A percentile compares a stretch with the other conserved stretches of the same genome.
Conservation (phyloP, 2,113 vertebrate genomes). For the Podiceps cristatus region DNA sequence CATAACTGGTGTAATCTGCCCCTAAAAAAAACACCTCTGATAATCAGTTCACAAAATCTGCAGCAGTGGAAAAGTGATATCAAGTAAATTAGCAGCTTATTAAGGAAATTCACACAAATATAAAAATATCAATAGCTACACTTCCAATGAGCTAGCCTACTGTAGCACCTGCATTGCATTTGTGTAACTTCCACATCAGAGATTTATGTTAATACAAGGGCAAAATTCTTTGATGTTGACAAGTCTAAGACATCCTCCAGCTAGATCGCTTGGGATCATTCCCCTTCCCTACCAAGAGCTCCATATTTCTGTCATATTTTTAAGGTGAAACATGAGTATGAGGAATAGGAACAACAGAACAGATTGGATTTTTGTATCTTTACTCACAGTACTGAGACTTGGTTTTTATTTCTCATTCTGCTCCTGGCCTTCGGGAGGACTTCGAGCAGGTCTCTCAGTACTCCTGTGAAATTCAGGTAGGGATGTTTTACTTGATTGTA, state of each 20-base stretch:
- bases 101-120: background rate
- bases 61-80: background rate
- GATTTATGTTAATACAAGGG: background rate
- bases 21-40: background rate
- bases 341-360: background rate
- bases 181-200: background rate
- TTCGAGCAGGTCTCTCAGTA: background rate
- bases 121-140: background rate
- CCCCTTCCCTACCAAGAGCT: background rate
- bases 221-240: conserved; percentile 12
- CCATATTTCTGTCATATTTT: background rate
- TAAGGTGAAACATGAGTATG: background rate
- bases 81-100: background rate
- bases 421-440: background rate
- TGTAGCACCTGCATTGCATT: background rate
- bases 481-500: background rate
- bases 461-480: background rate
- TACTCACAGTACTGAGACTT: background rate
- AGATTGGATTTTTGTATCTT: background rate
- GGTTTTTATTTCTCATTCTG: background rate
- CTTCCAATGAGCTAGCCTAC: background rate
- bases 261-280: background rate
- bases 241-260: background rate
- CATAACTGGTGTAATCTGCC: background rate
- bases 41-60: background rate